A percentile compares a stretch with the other conserved stretches of the same genome.
phyloP scores from a whole-genome alignment of 2,888 invertebrate species.

The Himalopsyche tibetana region DNA sequence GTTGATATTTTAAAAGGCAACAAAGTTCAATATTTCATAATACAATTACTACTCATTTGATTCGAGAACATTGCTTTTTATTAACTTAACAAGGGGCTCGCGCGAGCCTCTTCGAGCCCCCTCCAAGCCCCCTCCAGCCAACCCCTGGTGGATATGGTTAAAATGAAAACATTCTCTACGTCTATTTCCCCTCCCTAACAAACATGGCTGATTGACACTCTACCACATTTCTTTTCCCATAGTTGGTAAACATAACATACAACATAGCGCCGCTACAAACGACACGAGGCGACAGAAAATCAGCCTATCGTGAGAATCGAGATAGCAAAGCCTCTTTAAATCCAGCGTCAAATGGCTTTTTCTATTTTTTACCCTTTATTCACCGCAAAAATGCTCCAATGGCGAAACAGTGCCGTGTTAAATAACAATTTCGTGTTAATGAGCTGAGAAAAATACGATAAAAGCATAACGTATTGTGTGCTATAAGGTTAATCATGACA shows the following conservation, averaged over 20 bases:
- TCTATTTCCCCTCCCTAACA: neutral
- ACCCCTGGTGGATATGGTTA: too few relatives aligned
- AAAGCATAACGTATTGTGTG: too few relatives aligned
- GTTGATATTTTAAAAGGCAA: too few relatives aligned
- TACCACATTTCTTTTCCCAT: neutral
- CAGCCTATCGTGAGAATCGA: slow-evolving; percentile 8
- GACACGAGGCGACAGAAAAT: slow-evolving; percentile 11
- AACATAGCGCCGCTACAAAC: neutral
- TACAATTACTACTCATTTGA: too few relatives aligned
- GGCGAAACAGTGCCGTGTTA: neutral
- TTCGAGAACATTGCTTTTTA: too few relatives aligned
- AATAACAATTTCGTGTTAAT: neutral
- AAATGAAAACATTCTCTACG: neutral
- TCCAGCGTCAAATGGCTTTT: neutral
- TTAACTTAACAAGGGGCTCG: too few relatives aligned
- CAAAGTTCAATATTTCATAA: too few relatives aligned
- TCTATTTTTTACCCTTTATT: slow-evolving; percentile 13
- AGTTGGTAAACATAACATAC: neutral
- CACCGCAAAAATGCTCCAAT: neutral
- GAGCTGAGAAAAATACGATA: too few relatives aligned
- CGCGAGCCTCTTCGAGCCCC: too few relatives aligned
- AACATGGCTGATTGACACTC: slow-evolving; percentile 5
- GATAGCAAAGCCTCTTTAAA: slow-evolving; percentile 6
- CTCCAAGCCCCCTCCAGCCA: too few relatives aligned
- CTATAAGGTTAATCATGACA: too few relatives aligned